Base-by-base conservation (phyloP, 2,797 vertebrate species). In the Notolabrus celidotus region DNA sequence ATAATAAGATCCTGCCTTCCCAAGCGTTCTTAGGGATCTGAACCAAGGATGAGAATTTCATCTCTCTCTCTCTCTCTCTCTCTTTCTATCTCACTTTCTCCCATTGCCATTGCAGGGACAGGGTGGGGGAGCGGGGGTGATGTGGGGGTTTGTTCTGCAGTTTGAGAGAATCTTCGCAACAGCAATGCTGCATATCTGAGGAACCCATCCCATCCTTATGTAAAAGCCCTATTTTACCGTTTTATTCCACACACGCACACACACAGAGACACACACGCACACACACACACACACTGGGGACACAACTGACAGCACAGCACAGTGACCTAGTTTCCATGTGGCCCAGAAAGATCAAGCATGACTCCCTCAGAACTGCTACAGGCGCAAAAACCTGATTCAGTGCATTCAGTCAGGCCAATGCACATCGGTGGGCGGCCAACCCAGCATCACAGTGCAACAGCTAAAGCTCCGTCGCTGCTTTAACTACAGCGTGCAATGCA, bases 281-380 rank as follows among this genome's bases (percentile, higher is more conserved):
- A 75, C 75, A 74, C 68, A 64, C 67, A 63, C 53, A 49, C 60
- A 74, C 31, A 36, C 36, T 63, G 23, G 77, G 68, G 42, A 43
- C 66, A 77, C 63, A 36, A 84, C 79, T 88, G 84, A 90, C 83
- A 86, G 80, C 69, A 82, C 86, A 90, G 75, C 86, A 87, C 86
- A 92, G 88, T 93, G 93, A 93, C 92, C 92, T 94, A 93, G 84
- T 93, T 95, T 95, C 69, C 68, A 83, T 83, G 84, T 86, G 74
- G 87, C 88, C 88, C 78, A 90, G 82, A 93, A 93, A 92, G 73
- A 87, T 77, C 80, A 74, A 84, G 87, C 89, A 88, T 87, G 92
- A 91, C 89, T 88, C 86, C 88, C 71, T 79, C 77, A 83, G 83
- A 92, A 81, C 65, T 63, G 83, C 88, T 83, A 74, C 34, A 66